A percentile compares a stretch with the other conserved stretches of the same genome.
phyloP scores from a whole-genome alignment of 30 jellyfish, hydroid and myxozoan species.

The Cassiopea xamachana region DNA sequence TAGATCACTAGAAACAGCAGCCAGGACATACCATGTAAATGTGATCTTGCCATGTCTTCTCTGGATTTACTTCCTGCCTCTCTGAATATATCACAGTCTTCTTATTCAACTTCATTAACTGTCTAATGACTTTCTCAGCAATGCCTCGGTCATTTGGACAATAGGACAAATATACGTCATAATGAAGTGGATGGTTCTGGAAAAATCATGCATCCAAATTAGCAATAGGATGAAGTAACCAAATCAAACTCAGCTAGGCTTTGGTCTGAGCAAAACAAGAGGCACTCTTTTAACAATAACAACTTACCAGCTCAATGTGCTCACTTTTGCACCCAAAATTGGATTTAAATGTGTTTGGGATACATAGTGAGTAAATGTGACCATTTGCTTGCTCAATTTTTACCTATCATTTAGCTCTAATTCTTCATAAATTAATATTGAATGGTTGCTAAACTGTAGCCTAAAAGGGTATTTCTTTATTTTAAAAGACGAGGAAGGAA shows the following conservation, averaged over 20 bases:
- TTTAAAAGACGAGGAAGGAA: no score
- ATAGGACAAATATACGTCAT: constrained; percentile 62
- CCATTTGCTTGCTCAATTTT: no score
- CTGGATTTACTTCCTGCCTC: constrained; percentile 23
- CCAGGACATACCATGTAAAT: constrained; percentile 27
- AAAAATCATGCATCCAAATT: neutral
- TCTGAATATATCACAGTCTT: constrained; percentile 20
- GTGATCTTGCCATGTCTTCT: constrained; percentile 54
- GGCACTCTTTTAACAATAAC: neutral
- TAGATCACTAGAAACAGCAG: no score
- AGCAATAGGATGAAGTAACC: neutral
- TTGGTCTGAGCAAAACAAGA: no score
- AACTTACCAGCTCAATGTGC: no score
- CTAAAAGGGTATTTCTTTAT: no score
- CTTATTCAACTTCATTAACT: neutral
- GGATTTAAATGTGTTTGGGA: no score
- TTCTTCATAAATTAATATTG: no score
- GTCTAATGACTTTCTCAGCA: constrained; percentile 19
- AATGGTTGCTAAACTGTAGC: no score
- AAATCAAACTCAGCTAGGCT: neutral
- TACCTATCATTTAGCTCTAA: no score
- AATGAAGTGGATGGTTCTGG: constrained; percentile 45
- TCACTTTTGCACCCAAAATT: no score
- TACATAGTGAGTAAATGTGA: no score
- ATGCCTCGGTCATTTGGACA: constrained; percentile 29